These are phyloP conservation scores for Loriculus beryllinus DNA, from an alignment of 2,797 vertebrate genomes.

Conservation along the genomic window DNA sequence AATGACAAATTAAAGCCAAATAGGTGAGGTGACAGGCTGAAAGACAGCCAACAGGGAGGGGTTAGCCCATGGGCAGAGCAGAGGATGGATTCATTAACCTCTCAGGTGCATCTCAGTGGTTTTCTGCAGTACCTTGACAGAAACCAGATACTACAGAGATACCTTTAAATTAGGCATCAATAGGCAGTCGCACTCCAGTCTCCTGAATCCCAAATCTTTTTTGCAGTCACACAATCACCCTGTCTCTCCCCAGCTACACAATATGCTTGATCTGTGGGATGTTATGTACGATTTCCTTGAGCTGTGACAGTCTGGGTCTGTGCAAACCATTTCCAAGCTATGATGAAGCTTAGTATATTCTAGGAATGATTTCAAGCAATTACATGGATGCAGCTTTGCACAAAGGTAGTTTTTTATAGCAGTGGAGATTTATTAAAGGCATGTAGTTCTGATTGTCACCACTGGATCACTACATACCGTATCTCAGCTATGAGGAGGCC, in stretches of 20 bases:
- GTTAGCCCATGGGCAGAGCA: not conserved
- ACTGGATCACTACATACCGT: accelerated
- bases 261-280: not conserved
- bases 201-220: not conserved
- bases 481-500: not conserved
- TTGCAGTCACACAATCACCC: accelerated
- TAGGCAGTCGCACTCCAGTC: not conserved
- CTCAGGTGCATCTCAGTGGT: not conserved
- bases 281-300: accelerated
- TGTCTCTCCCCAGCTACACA: not conserved
- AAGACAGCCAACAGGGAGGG: not conserved
- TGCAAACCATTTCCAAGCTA: not conserved
- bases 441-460: not conserved
- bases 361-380: not conserved
- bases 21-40: not conserved
- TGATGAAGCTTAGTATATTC: not conserved
- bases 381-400: not conserved
- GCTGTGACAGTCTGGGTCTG: not conserved
- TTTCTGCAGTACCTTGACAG: slow-evolving; percentile 27
- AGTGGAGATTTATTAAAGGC: not conserved
- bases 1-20: not conserved
- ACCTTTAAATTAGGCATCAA: slow-evolving; percentile 13
- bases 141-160: slow-evolving; percentile 26
- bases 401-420: accelerated
- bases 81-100: slow-evolving; percentile 9